phyloP scores from a whole-genome alignment of 2,797 vertebrate genomes.

The Poecilia wingei region DNA sequence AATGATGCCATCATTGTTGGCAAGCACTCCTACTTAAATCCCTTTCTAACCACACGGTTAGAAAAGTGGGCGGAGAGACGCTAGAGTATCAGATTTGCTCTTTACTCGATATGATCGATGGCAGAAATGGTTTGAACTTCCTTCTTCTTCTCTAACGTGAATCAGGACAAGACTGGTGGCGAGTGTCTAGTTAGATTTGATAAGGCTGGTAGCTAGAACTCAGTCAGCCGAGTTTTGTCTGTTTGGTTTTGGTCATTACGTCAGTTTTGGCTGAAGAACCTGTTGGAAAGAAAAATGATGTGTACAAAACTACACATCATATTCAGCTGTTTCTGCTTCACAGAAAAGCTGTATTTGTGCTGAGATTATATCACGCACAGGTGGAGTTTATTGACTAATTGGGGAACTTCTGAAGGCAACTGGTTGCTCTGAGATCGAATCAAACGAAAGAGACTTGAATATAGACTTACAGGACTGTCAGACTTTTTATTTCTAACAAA shows the following conservation, averaged over 20 bases:
- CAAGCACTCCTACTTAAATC: background rate
- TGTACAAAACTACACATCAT: too few species aligned
- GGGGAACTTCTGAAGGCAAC: background rate
- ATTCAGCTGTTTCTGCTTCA: too few species aligned
- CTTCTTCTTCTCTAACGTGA: background rate
- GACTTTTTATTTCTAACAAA: background rate
- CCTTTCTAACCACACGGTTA: background rate
- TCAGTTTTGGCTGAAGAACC: background rate
- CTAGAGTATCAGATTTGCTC: background rate
- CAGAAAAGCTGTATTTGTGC: too few species aligned
- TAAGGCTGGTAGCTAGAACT: background rate
- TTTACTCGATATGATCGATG: background rate
- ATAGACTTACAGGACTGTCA: background rate
- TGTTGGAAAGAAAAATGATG: background rate
- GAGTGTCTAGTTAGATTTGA: background rate
- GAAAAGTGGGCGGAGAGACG: background rate
- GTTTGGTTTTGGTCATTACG: background rate
- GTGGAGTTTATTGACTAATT: background rate
- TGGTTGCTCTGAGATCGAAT: background rate
- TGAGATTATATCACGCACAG: too few species aligned
- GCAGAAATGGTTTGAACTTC: background rate
- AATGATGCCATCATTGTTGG: background rate
- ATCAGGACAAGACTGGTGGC: background rate
- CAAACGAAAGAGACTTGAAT: background rate
- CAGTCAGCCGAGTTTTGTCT: background rate